Conservation (phyloP, 2,888 invertebrate species). For the Empis stercorea region DNA sequence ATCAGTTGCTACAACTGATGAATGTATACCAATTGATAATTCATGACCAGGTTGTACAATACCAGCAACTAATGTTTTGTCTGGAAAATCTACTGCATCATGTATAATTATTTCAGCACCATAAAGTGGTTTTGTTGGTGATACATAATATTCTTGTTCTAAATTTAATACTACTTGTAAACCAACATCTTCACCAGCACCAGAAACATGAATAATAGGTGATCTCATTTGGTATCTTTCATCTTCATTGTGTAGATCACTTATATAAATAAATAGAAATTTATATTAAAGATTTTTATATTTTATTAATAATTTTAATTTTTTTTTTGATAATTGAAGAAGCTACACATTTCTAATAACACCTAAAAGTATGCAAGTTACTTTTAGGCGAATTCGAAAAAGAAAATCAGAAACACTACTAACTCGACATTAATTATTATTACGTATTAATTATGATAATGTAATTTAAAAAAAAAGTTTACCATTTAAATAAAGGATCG, state of each 20-base stretch:
- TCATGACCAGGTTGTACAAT: slow-evolving; percentile 25
- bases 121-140: slow-evolving; percentile 22
- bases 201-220: slow-evolving; percentile 13
- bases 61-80: slow-evolving; percentile 23
- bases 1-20: slow-evolving; percentile 24
- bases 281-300: too few relatives aligned
- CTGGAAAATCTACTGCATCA: slow-evolving; percentile 30
- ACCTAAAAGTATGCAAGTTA: too few relatives aligned
- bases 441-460: too few relatives aligned
- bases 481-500: too few relatives aligned
- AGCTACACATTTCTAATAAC: too few relatives aligned
- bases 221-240: slow-evolving; percentile 8
- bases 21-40: slow-evolving; percentile 23
- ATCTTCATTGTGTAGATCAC: neutral
- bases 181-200: slow-evolving; percentile 25
- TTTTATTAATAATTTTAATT: too few relatives aligned
- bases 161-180: slow-evolving; percentile 25
- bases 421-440: too few relatives aligned
- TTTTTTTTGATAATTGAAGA: too few relatives aligned
- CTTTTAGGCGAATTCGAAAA: too few relatives aligned
- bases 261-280: neutral
- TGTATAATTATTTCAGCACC: slow-evolving; percentile 31
- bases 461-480: too few relatives aligned
- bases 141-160: slow-evolving; percentile 23
- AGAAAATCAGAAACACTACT: too few relatives aligned